A percentile compares a stretch with the other conserved stretches of the same genome.
Evolutionary conservation across 2,113 vertebrate genomes (phyloP).

Genomic region (Ptyas mucosa): DNA sequence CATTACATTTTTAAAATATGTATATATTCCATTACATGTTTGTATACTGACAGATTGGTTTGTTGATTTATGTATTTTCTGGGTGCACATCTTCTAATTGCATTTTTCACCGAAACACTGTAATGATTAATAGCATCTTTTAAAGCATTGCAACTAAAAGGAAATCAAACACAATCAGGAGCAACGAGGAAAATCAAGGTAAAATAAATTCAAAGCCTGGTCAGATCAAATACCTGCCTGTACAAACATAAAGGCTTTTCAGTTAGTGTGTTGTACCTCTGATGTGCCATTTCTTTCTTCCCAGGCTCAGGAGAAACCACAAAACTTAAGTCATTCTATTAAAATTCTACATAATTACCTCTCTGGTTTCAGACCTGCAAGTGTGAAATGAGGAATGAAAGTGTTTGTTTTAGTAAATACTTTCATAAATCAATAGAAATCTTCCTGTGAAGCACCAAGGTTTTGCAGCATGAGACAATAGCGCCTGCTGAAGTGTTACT

Average conservation of each 20-base stretch:
- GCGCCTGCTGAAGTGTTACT: neutral
- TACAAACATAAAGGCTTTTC: neutral
- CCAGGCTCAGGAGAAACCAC: neutral
- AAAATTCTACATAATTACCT: neutral
- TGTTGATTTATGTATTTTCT: neutral
- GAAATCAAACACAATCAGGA: neutral
- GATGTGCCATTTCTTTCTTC: neutral
- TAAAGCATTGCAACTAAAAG: neutral
- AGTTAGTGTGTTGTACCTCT: neutral
- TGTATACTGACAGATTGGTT: neutral
- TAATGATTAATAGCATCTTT: neutral
- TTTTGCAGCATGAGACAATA: accelerated
- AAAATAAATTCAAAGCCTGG: neutral
- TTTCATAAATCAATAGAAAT: neutral
- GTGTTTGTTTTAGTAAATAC: neutral
- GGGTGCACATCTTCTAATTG: neutral
- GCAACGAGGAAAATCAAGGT: neutral
- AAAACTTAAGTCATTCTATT: neutral
- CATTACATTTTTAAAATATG: neutral
- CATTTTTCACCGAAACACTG: neutral
- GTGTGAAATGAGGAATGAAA: accelerated
- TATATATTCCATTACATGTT: neutral
- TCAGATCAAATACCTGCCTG: neutral
- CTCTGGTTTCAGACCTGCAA: neutral
- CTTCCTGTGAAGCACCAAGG: neutral